Base-by-base conservation (phyloP, 2,113 vertebrate species). In the Malurus elegans region DNA sequence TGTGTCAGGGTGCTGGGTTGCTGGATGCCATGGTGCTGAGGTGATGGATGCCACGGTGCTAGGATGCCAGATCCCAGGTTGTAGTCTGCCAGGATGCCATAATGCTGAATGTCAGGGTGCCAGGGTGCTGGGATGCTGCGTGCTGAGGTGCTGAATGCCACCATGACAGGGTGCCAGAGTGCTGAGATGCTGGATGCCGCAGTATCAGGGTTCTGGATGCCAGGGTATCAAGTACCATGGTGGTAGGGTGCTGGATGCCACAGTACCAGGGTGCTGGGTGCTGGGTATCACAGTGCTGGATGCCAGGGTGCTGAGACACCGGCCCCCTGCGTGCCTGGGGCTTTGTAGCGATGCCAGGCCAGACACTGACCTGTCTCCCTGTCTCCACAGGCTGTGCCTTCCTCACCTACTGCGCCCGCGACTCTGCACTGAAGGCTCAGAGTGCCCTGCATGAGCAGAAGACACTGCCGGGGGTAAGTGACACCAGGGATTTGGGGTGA, bases 341-440 rank as follows among this genome's bases (percentile, higher is more conserved):
- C 3, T 8, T 62, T 51, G 70, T 1, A 8, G 14, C 5, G 2
- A 10, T 29, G 51, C 32, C n/a, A 2, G 56, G 42, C 29, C 0
- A 0, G 61, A 19, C 48, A 13, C 90, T 96, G 70, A 96, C 62
- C 25, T 3, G 0, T 81, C 51, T 95, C 51, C 47, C 31, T 53
- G 0, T 95, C 85, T 93, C 74, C 6, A 0, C 90, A 96, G 96
- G 96, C 88, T 97, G 96, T 80, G 96, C 96, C 92, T 97, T 97
- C 69, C 96, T 97, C 92, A 96, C 96, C 79, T 97, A 97, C 86
- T 97, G 96, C 88, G 96, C 96, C 90, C 96, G 95, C 0, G 95
- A 95, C 90, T 96, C 96, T 0, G 96, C 95, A 4, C 96, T 97
- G 92, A 97, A 96, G 85, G 96, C 96, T 0, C 95, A 97, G 92